phyloP scores from a whole-genome alignment of 2,888 invertebrate species.

The Callimorpha dominula region DNA sequence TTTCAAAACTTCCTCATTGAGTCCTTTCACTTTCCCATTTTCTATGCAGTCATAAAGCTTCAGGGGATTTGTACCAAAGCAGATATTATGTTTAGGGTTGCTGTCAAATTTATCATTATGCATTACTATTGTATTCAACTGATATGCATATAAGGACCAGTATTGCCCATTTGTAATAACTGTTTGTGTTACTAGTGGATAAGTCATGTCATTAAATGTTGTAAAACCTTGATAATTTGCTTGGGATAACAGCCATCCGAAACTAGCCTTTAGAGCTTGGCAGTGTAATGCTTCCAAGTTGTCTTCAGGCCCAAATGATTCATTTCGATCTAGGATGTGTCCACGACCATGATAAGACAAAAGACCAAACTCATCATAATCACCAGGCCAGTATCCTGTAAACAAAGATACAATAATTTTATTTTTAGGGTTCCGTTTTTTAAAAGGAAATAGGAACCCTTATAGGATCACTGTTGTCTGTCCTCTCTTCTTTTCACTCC shows the following conservation, averaged over 20 bases:
- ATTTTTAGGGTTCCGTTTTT: too few species aligned
- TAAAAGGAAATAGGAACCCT: too few species aligned
- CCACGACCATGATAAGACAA: conserved; percentile 91
- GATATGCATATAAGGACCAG: conserved; percentile 96
- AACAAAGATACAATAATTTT: conserved; percentile 31
- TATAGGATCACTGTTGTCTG: too few species aligned
- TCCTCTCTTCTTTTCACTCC: too few species aligned
- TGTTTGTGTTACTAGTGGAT: conserved; percentile 96
- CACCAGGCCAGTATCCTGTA: conserved; percentile 95
- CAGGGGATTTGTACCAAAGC: conserved; percentile 91
- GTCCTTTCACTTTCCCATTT: conserved; percentile 90
- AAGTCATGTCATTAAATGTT: conserved; percentile 95
- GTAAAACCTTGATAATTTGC: conserved; percentile 96
- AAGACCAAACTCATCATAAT: conserved; percentile 91
- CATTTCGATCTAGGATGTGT: conserved; percentile 82
- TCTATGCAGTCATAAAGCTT: conserved; percentile 92
- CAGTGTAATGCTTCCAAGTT: conserved; percentile 89
- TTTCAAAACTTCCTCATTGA: conserved; percentile 93
- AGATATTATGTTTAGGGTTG: conserved; percentile 92
- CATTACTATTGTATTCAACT: conserved; percentile 94
- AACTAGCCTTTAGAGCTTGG: conserved; percentile 93
- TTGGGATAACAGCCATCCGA: conserved; percentile 92
- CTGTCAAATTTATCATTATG: conserved; percentile 88
- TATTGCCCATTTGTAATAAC: conserved; percentile 95
- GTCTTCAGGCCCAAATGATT: conserved; percentile 84